These are phyloP conservation scores for Sinocyclocheilus anophthalmus DNA, from an alignment of 2,113 vertebrate genomes.

Conservation along the genomic window DNA sequence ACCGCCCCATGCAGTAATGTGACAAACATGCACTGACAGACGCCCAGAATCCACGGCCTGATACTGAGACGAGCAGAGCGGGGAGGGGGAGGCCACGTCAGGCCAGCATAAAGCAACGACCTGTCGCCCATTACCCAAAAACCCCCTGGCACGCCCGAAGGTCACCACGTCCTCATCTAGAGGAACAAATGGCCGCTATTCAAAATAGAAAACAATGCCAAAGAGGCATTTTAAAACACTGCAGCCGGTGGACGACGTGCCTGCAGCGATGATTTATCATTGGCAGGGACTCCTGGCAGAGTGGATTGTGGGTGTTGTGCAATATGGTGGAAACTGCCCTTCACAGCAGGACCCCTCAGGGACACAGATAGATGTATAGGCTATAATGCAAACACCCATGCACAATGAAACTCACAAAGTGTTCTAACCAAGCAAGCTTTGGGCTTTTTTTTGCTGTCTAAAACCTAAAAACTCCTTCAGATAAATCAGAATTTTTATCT, in stretches of 20 bases:
- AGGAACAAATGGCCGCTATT: slow-evolving; percentile 57
- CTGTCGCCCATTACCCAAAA: slow-evolving; percentile 55
- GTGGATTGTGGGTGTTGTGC: slow-evolving; percentile 47
- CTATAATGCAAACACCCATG: neutral
- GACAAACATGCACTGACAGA: slow-evolving; percentile 63
- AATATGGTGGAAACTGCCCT: slow-evolving; percentile 36
- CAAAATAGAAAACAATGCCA: slow-evolving; percentile 72
- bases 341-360: slow-evolving; percentile 10
- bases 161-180: slow-evolving; percentile 56
- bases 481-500: too few species aligned
- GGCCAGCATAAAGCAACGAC: neutral
- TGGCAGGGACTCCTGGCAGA: slow-evolving; percentile 19
- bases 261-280: slow-evolving; percentile 48
- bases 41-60: slow-evolving; percentile 26
- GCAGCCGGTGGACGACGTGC: slow-evolving; percentile 46
- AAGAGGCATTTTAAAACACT: slow-evolving; percentile 59
- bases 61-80: neutral
- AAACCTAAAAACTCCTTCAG: too few species aligned
- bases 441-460: too few species aligned
- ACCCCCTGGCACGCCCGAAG: slow-evolving; percentile 64
- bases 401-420: too few species aligned
- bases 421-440: too few species aligned
- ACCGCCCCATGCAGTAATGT: slow-evolving; percentile 67
- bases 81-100: slow-evolving; percentile 43
- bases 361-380: neutral